Percentiles rank a stretch among this genome's conserved stretches.
Evolutionary conservation across 2,113 vertebrate species (phyloP).

Genomic region (Aptenodytes patagonicus): DNA sequence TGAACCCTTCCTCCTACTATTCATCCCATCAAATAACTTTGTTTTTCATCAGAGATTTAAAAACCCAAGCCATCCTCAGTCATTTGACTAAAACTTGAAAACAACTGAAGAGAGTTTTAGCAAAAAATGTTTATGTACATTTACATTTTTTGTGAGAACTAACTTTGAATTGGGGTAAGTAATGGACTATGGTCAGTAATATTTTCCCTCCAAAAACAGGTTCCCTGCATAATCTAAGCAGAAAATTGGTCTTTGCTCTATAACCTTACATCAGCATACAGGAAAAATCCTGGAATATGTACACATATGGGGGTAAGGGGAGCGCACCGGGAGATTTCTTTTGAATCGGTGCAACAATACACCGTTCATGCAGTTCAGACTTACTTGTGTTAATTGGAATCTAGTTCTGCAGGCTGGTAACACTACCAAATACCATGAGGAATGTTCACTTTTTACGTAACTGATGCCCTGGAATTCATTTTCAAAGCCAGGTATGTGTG

Average conservation of each 20-base stretch:
- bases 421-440: background rate
- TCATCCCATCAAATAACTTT: background rate
- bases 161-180: background rate
- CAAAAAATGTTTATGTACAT: background rate
- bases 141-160: background rate
- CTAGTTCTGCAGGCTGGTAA: constrained; percentile 16
- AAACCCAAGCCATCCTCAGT: background rate
- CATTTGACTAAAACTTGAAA: background rate
- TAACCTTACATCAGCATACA: background rate
- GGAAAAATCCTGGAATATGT: background rate
- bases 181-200: background rate
- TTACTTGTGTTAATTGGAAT: constrained; percentile 27
- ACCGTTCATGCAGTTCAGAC: background rate
- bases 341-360: background rate
- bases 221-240: background rate
- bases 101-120: background rate
- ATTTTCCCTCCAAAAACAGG: background rate
- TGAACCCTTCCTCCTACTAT: background rate
- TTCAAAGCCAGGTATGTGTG: background rate
- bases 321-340: background rate
- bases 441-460: background rate
- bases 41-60: background rate
- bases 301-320: background rate
- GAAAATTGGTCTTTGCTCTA: background rate
- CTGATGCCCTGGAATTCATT: constrained; percentile 7